Conservation (phyloP, 1,140 invertebrate genomes). For the Monochamus saltuarius region DNA sequence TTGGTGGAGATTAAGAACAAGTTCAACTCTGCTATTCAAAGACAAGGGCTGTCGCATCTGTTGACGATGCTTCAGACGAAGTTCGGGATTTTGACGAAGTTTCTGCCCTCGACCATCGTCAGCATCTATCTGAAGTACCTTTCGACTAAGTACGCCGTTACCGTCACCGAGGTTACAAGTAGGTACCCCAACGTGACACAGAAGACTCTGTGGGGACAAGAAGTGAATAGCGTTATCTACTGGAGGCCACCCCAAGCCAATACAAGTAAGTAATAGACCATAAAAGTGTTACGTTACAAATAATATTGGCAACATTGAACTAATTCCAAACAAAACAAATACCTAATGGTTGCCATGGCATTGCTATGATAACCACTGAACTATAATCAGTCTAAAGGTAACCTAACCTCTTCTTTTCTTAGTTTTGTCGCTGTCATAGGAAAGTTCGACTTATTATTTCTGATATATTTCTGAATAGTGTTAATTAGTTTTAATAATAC, state of each 20-base stretch:
- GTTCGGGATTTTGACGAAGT: slow-evolving; percentile 64
- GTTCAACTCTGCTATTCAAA: slow-evolving; percentile 59
- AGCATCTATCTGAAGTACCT: slow-evolving; percentile 69
- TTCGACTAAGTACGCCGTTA: slow-evolving; percentile 70
- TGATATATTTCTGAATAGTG: too few relatives aligned
- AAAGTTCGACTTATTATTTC: too few relatives aligned
- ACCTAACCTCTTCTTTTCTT: too few relatives aligned
- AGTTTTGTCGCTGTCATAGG: too few relatives aligned
- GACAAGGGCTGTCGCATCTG: slow-evolving; percentile 68
- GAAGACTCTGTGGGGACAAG: slow-evolving; percentile 64
- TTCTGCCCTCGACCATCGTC: slow-evolving; percentile 66
- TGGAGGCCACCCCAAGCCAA: slow-evolving; percentile 80
- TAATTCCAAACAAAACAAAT: too few relatives aligned
- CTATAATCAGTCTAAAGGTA: too few relatives aligned
- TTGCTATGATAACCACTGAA: too few relatives aligned
- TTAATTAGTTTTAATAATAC: too few relatives aligned
- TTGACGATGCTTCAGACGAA: slow-evolving; percentile 68
- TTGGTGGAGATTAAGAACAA: slow-evolving; percentile 58
- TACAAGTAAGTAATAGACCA: slow-evolving; percentile 60
- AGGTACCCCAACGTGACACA: slow-evolving; percentile 50
- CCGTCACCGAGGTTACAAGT: slow-evolving; percentile 68
- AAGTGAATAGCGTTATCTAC: slow-evolving; percentile 67
- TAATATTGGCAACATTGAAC: too few relatives aligned
- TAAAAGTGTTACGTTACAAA: too few relatives aligned
- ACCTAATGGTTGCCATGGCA: too few relatives aligned